These are phyloP conservation scores for Grallaria varia DNA, from an alignment of 2,113 vertebrate genomes.

Conservation along the genomic window DNA sequence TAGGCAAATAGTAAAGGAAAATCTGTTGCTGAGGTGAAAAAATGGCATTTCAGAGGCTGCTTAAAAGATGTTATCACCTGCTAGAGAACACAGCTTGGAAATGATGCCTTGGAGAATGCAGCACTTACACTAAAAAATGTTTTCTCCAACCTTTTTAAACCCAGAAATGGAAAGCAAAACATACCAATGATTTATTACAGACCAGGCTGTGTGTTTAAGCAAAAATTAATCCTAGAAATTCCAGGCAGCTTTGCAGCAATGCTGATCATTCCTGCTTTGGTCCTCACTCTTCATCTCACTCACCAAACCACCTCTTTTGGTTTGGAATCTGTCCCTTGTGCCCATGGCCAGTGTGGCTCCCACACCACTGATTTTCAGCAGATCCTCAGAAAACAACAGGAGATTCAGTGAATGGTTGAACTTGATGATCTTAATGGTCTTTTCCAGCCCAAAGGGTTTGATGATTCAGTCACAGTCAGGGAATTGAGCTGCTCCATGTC, in stretches of 20 bases:
- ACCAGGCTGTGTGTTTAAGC: neutral
- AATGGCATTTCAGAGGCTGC: neutral
- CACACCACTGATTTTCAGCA: neutral
- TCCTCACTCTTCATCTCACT: neutral
- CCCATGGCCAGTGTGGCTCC: neutral
- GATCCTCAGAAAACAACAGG: neutral
- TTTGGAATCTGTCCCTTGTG: neutral
- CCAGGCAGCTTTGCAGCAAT: neutral
- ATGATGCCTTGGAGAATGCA: neutral
- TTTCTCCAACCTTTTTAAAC: neutral
- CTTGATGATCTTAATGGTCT: neutral
- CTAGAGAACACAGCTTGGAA: neutral
- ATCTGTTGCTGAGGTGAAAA: neutral
- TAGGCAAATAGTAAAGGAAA: neutral
- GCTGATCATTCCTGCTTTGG: neutral
- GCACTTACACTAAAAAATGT: neutral
- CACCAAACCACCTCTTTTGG: neutral
- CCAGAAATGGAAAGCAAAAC: neutral
- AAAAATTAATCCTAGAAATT: neutral
- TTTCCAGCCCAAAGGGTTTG: neutral
- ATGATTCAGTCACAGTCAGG: neutral
- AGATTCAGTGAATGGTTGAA: fast-evolving
- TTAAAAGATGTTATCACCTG: neutral
- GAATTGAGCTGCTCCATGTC: too few species aligned
- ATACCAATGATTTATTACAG: neutral